A percentile compares a stretch with the other conserved stretches of the same genome.
Evolutionary conservation across 2,113 vertebrate species (phyloP).

Genomic region (Ochotona curzoniae): DNA sequence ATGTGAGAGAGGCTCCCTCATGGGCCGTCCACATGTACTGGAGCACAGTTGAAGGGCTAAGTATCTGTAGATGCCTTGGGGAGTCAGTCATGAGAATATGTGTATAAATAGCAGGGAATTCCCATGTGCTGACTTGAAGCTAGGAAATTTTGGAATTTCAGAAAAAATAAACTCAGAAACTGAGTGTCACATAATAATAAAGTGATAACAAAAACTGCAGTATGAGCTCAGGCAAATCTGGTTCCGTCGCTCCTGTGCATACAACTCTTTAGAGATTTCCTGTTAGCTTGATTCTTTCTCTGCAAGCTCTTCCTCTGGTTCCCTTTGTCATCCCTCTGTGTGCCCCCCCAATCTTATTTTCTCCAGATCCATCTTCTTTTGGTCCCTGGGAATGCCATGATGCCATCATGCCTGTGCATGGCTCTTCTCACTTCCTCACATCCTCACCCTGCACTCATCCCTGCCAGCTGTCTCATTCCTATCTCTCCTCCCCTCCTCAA

Average conservation of each 20-base stretch:
- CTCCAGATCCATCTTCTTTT: too few species aligned
- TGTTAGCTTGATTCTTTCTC: too few species aligned
- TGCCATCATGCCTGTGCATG: too few species aligned
- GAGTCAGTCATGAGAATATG: not conserved
- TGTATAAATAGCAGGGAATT: not conserved
- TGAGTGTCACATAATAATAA: not conserved
- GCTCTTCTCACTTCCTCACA: too few species aligned
- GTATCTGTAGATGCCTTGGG: not conserved
- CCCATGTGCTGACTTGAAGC: not conserved
- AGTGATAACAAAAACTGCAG: not conserved
- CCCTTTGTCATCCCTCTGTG: too few species aligned
- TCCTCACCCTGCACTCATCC: not conserved
- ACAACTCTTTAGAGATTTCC: too few species aligned
- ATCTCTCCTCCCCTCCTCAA: not conserved
- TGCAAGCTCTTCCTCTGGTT: too few species aligned
- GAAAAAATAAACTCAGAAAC: not conserved
- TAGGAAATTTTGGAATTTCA: not conserved
- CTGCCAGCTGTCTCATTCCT: not conserved
- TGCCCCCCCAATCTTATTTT: too few species aligned
- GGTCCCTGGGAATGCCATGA: too few species aligned
- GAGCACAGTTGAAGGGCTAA: not conserved
- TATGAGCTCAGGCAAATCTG: too few species aligned
- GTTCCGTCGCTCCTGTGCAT: too few species aligned
- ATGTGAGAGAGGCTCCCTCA: not conserved
- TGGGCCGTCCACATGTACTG: not conserved